A percentile compares a stretch with the other conserved stretches of the same genome.
Evolutionary conservation across 2,113 vertebrate genomes (phyloP).

Genomic region (Oxyruncus cristatus): DNA sequence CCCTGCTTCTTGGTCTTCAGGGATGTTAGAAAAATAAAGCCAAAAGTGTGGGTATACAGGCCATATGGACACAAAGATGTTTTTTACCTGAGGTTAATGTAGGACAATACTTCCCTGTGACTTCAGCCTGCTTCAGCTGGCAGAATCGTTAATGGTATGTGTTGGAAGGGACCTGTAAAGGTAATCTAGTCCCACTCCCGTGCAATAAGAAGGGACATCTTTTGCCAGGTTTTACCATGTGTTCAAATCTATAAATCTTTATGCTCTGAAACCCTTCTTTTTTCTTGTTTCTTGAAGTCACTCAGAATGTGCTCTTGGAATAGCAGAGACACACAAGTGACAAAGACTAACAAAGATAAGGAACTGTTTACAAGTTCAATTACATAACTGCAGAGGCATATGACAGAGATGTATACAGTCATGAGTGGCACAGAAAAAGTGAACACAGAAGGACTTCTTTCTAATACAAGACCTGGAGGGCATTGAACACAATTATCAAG

Average conservation of each 20-base stretch:
- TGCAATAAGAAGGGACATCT: not conserved
- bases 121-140: not conserved
- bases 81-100: not conserved
- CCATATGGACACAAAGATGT: not conserved
- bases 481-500: not conserved
- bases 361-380: not conserved
- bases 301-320: not conserved
- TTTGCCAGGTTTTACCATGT: rapidly evolving
- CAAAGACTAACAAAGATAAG: not conserved
- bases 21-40: not conserved
- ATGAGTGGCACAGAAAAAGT: not conserved
- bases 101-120: not conserved
- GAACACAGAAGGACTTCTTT: not conserved
- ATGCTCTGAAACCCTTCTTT: not conserved
- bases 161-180: not conserved
- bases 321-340: not conserved
- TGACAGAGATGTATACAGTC: not conserved
- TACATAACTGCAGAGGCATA: not conserved
- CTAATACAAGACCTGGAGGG: not conserved
- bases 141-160: not conserved
- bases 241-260: not conserved
- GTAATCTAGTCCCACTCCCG: not conserved
- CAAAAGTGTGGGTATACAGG: not conserved
- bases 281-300: not conserved
- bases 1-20: not conserved